Conservation (phyloP, 1,140 invertebrate species). For the Elysia chlorotica region DNA sequence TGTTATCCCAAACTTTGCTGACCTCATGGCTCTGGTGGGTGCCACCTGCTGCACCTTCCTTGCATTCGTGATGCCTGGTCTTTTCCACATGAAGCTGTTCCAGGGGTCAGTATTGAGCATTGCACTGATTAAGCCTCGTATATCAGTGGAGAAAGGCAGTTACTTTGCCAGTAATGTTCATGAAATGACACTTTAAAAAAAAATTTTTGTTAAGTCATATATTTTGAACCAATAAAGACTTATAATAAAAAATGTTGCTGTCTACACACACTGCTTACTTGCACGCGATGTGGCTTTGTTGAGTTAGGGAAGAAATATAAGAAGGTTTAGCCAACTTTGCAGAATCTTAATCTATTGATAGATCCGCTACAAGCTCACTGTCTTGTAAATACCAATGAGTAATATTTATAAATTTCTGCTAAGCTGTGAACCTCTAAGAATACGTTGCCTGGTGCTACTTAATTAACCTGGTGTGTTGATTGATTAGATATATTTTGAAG, state of each 20-base stretch:
- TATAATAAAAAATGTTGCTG: neutral
- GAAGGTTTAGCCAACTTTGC: too few relatives aligned
- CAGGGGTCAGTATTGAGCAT: slow-evolving; percentile 48
- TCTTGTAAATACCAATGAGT: too few relatives aligned
- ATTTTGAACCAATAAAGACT: neutral
- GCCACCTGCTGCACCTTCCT: slow-evolving; percentile 64
- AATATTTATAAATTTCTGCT: too few relatives aligned
- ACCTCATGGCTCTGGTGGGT: slow-evolving; percentile 64
- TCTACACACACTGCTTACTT: neutral
- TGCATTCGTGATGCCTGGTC: slow-evolving; percentile 63
- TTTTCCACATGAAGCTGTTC: slow-evolving; percentile 62
- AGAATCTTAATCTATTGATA: too few relatives aligned
- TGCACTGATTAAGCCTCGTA: neutral
- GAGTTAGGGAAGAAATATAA: too few relatives aligned
- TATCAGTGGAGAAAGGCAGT: neutral
- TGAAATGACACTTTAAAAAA: too few relatives aligned
- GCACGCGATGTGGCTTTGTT: neutral
- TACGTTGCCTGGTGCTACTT: too few relatives aligned
- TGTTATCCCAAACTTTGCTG: slow-evolving; percentile 64
- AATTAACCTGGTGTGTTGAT: too few relatives aligned
- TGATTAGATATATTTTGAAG: too few relatives aligned
- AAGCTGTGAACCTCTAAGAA: too few relatives aligned
- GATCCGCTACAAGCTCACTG: too few relatives aligned
- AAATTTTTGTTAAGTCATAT: too few relatives aligned
- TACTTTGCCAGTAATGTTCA: neutral